Percentiles rank a stretch among this genome's conserved stretches.
phyloP scores from a whole-genome alignment of 2,113 vertebrate genomes.

The Amazona vittata region DNA sequence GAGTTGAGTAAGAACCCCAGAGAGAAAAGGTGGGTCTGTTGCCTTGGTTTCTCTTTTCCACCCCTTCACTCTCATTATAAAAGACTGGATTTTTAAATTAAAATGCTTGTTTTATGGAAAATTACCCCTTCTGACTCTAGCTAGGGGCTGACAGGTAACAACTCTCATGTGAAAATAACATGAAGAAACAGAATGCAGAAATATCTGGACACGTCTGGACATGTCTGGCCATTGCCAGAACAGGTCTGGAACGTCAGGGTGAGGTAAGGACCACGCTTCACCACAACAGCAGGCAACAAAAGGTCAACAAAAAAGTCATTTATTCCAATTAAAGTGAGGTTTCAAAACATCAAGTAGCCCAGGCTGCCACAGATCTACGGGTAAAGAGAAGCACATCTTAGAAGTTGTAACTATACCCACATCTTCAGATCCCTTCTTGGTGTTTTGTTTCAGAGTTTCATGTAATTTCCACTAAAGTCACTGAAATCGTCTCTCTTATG shows the following conservation, averaged over 20 bases:
- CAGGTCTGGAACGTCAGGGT: background rate
- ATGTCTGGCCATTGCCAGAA: background rate
- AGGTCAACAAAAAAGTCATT: background rate
- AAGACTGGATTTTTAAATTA: background rate
- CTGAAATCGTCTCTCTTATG: background rate
- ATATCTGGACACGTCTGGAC: background rate
- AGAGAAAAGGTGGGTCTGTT: conserved; percentile 23
- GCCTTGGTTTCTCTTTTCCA: background rate
- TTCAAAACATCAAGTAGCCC: background rate
- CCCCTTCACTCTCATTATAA: background rate
- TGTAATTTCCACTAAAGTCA: background rate
- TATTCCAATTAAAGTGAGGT: background rate
- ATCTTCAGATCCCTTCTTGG: background rate
- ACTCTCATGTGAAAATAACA: background rate
- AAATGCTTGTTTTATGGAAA: background rate
- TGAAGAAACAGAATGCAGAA: conserved; percentile 12
- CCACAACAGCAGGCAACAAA: background rate
- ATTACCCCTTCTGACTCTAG: background rate
- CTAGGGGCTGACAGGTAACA: background rate
- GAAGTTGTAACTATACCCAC: background rate
- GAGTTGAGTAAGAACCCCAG: conserved; percentile 34
- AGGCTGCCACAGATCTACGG: background rate
- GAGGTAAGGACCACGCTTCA: background rate
- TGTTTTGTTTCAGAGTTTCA: background rate
- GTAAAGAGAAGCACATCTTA: background rate